Percentiles rank a stretch among this genome's conserved stretches.
Conservation (phyloP, 2,113 vertebrate genomes). For the Thermophis baileyi region DNA sequence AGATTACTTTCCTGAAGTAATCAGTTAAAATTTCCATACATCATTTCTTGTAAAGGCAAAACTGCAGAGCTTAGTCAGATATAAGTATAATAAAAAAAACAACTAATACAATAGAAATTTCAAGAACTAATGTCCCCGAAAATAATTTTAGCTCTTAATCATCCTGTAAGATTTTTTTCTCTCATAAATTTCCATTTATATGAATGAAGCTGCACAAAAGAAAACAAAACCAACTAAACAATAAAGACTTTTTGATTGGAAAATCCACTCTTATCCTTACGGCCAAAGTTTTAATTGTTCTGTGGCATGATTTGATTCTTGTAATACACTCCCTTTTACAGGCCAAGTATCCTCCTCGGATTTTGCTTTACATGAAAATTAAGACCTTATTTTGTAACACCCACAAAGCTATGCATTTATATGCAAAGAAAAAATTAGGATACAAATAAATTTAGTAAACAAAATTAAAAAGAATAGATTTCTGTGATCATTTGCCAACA, state of each 20-base stretch:
- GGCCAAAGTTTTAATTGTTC: not conserved
- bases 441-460: not conserved
- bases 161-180: slow-evolving; percentile 5
- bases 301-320: not conserved
- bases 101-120: not conserved
- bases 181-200: not conserved
- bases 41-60: not conserved
- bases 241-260: not conserved
- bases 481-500: not conserved
- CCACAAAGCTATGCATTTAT: not conserved
- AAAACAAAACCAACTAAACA: not conserved
- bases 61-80: not conserved
- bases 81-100: slow-evolving; percentile 22
- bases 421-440: not conserved
- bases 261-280: not conserved
- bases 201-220: not conserved
- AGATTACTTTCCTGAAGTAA: not conserved
- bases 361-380: not conserved
- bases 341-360: not conserved
- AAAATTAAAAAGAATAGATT: not conserved
- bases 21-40: slow-evolving; percentile 15
- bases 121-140: slow-evolving; percentile 5
- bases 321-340: not conserved
- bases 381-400: not conserved
- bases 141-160: slow-evolving; percentile 14